These are phyloP conservation scores for Oligia latruncula DNA, from an alignment of 2,888 invertebrate genomes.

Conservation along the genomic window DNA sequence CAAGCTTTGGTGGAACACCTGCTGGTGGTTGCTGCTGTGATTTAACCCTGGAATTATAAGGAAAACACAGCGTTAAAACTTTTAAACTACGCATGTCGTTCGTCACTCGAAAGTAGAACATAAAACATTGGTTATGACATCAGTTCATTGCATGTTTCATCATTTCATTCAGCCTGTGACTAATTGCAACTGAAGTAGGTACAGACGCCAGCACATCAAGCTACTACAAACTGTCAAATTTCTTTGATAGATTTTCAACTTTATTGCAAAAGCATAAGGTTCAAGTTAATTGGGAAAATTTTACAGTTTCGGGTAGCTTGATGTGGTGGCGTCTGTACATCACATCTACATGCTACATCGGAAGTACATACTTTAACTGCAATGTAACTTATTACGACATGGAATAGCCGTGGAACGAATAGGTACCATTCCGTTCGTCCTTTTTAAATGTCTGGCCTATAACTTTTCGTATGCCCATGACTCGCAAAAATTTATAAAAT, in stretches of 20 bases:
- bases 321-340: too few species aligned
- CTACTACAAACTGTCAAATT: too few species aligned
- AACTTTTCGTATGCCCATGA: slow-evolving; percentile 1
- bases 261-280: too few species aligned
- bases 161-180: slow-evolving; percentile 2
- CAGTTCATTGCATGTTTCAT: slow-evolving; percentile 8
- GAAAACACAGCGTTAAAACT: slow-evolving; percentile 16
- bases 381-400: not conserved
- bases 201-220: too few species aligned
- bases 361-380: not conserved
- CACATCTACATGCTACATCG: not conserved
- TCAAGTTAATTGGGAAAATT: too few species aligned
- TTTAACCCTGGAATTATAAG: slow-evolving; percentile 78
- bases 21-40: slow-evolving; percentile 78
- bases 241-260: too few species aligned
- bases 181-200: not conserved
- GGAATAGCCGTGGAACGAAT: not conserved
- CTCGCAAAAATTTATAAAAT: not conserved
- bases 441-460: not conserved
- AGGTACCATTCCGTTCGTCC: slow-evolving; percentile 9
- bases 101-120: not conserved
- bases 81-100: not conserved
- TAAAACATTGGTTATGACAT: slow-evolving; percentile 5
- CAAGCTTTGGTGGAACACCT: slow-evolving; percentile 79
- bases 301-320: too few species aligned